Evolutionary conservation across 1,140 invertebrate species (phyloP).

Genomic region (Aphelinus atriplicis): DNA sequence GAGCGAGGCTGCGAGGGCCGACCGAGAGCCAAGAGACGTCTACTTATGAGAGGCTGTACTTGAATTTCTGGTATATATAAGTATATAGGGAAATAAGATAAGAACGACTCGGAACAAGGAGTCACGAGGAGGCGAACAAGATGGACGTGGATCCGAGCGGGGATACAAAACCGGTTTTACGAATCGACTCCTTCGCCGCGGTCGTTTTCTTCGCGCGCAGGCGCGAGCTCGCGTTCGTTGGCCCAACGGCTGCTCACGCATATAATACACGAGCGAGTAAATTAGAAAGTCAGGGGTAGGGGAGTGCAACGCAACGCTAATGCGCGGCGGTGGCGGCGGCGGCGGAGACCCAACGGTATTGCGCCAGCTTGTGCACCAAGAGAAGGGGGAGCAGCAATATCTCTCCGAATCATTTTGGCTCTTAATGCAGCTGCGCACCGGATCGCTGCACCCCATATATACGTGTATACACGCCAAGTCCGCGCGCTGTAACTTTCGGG

Average conservation of each 20-base stretch:
- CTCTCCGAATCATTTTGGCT: constrained; percentile 22
- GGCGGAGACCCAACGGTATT: constrained; percentile 24
- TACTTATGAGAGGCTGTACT: constrained; percentile 17
- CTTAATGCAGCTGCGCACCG: constrained; percentile 28
- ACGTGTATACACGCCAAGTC: too few species aligned
- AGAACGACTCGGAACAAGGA: not conserved
- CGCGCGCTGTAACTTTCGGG: not conserved
- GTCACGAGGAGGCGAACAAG: not conserved
- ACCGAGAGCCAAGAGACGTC: not conserved
- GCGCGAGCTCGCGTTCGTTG: not conserved
- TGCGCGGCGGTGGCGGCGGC: constrained; percentile 8
- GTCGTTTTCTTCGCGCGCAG: not conserved
- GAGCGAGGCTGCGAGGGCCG: not conserved
- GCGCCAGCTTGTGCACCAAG: not conserved
- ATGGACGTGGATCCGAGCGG: not conserved
- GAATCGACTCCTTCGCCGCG: not conserved
- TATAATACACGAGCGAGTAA: constrained; percentile 26
- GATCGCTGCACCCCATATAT: too few species aligned
- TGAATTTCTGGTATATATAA: constrained; percentile 10
- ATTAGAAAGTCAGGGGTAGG: constrained; percentile 44
- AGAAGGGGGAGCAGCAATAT: not conserved
- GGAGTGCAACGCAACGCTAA: constrained; percentile 39
- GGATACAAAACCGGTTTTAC: constrained; percentile 25
- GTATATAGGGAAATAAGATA: not conserved
- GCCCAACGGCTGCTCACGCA: too few species aligned